Evolutionary conservation across 2,113 vertebrate species (phyloP).

Genomic region (Xiphorhynchus elegans): DNA sequence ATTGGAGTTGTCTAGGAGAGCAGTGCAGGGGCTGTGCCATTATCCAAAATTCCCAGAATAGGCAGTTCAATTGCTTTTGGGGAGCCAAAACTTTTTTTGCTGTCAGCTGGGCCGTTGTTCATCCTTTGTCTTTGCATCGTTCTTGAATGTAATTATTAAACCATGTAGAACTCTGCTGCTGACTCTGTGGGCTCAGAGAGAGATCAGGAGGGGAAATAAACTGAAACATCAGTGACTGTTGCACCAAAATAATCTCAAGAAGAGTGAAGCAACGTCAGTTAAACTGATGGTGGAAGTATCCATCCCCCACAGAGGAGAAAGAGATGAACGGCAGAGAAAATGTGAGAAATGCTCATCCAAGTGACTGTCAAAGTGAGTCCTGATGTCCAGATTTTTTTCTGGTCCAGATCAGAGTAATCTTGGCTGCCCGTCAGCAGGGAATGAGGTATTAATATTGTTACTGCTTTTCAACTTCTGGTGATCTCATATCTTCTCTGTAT

Average conservation of each 20-base stretch:
- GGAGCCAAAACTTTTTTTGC: background rate
- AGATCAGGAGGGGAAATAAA: background rate
- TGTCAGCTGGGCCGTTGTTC: background rate
- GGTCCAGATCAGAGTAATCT: background rate
- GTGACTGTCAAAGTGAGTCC: background rate
- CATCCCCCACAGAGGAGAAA: background rate
- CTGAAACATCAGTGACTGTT: background rate
- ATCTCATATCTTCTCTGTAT: background rate
- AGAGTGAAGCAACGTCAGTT: background rate
- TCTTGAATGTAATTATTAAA: background rate
- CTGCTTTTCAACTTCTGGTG: background rate
- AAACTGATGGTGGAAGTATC: background rate
- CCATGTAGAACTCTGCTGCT: background rate
- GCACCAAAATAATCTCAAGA: background rate
- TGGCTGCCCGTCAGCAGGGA: background rate
- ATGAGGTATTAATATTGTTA: background rate
- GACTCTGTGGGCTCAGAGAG: background rate
- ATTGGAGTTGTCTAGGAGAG: background rate
- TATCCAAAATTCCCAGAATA: background rate
- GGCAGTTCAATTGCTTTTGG: background rate
- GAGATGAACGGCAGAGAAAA: background rate
- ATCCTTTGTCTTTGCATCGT: background rate
- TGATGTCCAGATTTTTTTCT: background rate
- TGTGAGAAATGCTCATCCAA: background rate
- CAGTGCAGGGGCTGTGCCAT: background rate